phyloP scores from a whole-genome alignment of 1,140 invertebrate species.

The Lasaia peninsularis region DNA sequence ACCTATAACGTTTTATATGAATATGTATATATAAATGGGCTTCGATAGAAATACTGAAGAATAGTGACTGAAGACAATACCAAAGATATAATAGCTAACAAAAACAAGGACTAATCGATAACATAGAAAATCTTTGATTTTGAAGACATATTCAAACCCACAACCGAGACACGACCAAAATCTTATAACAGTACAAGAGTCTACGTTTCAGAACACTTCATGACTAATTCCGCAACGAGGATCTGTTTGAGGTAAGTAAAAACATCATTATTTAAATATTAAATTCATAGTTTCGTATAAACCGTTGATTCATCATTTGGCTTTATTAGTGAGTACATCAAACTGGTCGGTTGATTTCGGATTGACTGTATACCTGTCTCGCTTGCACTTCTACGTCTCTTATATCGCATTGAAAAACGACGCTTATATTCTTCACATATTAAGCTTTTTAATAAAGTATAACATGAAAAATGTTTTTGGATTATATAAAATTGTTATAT shows the following conservation, averaged over 20 bases:
- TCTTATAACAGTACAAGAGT: conserved; percentile 8
- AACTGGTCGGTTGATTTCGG: conserved; percentile 24
- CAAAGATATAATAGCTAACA: conserved; percentile 16
- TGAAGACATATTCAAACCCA: not conserved
- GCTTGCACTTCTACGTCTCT: conserved; percentile 34
- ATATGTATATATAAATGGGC: conserved; percentile 63
- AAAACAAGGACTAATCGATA: not conserved
- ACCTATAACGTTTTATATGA: conserved; percentile 72
- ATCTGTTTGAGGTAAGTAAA: conserved; percentile 23
- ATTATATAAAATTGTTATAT: not conserved
- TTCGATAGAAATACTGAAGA: conserved; percentile 52
- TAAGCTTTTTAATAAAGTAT: not conserved
- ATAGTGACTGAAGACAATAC: conserved; percentile 57
- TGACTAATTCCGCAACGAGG: conserved; percentile 12
- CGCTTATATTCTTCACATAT: conserved; percentile 2
- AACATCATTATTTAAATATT: not conserved
- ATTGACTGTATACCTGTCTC: conserved; percentile 37
- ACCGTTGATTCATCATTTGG: conserved; percentile 6
- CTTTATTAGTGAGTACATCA: conserved; percentile 24
- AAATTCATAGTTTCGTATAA: not conserved
- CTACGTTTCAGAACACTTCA: conserved; percentile 14
- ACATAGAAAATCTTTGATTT: not conserved
- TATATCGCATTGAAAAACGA: not conserved
- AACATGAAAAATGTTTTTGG: not conserved
- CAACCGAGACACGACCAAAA: conserved; percentile 13